Evolutionary conservation across 1,140 invertebrate species (phyloP), one percentile per base, ranked within the genome.

Genomic region (Zaprionus taronus): DNA sequence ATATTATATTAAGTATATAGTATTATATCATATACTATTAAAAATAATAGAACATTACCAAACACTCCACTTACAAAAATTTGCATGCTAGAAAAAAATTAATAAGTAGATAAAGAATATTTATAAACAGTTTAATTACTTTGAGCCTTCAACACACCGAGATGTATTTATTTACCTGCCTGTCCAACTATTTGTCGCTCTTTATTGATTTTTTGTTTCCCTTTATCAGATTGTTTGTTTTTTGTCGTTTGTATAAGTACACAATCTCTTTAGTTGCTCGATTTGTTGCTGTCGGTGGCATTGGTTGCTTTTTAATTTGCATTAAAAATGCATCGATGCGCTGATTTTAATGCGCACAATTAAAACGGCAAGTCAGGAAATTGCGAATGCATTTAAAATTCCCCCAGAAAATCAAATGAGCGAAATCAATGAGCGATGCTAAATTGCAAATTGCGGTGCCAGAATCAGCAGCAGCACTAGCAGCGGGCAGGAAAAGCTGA

Each of bases 291-390:
- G 31, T 31, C 34, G 11, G 12, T 53, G 14, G 17, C 17, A 9
- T 24, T 47, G 38, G 14, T 14, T 64, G 83, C 62, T 81, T 84
- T 84, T 89, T 89, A 89, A 84, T 84, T 90, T 90, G 75, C 81
- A 89, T 89, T 90, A 69, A 90, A 89, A 81, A 89, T 89, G 84
- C 83, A 89, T 81, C 84, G 80, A 38, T 89, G 85, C 75, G 67
- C 66, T 79, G 85, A 90, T 89, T 77, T 90, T 76, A 89, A 87
- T 87, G 84, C 81, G 81, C 69, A 81, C 85, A 84, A 89, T 89
- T 89, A 90, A 89, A 90, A 90, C 64, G 72, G 85, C 75, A 90
- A 89, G 81, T 81, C 81, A 90, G 84, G 81, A 89, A 89, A 89
- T 90, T 90, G 84, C 85, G 65, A 84, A 79, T 79, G 81, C 81